Base-by-base conservation (phyloP, 2,888 invertebrate genomes). In the Entomobrya proxima region DNA sequence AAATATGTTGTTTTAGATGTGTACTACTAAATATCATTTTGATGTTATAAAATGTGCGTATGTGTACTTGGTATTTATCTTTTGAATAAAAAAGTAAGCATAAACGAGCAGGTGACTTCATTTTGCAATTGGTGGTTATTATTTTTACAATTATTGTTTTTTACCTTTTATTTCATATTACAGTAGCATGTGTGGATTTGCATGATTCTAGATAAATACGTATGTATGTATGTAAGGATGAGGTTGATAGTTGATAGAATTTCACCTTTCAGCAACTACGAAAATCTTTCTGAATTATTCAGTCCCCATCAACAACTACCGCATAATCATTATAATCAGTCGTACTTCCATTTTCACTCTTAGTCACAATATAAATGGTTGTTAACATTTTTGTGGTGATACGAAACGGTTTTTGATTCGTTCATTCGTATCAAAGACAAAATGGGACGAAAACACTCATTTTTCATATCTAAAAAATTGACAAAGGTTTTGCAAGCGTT, bases 321-420 rank as follows among this genome's bases (percentile, higher is more conserved):
- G 40, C 32, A 32, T 81, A 81, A 74, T 74, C 81, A 81, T 74
- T 61, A 74, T 81, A 74, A 81, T 81, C 80, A 81, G 58, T 61
- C 21, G 52, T 35, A 69, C 24, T 52, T n/a, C 64, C 69, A 67
- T 67, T 81, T 81, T 81, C 81, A 81, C 81, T 72, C 72, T 18
- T 81, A 72, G 44, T 61, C 81, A 81, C 81, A 74, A 69, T 78
- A 75, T 52, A 75, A 64, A 40, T n/a, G 67, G 67, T 67, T 67
- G 67, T 67, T 67, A 74, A 74, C 74, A 74, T 74, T 74, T 74
- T 50, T 47, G 47, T 50, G 52, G 32, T 30, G 40, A 3, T 61
- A 9, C 7, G 2, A n/a, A 50, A 35, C 6, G 32, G 37, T 15
- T 7, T 24, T 55, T n/a, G 32, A 61, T 5, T 13, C 24, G 13